Base-by-base conservation (phyloP, 2,113 vertebrate species). In the Micronycteris hirsuta region DNA sequence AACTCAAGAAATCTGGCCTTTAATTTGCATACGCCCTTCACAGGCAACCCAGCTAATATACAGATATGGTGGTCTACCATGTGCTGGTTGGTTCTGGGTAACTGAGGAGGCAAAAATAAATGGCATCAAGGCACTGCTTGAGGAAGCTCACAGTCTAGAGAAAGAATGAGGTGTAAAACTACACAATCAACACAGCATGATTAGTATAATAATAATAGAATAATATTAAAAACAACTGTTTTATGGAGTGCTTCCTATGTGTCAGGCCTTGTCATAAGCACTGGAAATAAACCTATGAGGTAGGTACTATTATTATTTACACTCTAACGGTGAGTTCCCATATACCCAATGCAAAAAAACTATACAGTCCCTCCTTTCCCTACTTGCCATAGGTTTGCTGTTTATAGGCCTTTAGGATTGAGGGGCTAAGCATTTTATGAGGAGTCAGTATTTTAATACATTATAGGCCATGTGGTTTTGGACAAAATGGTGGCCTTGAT, bases 401-500 rank as follows among this genome's bases (percentile, higher is more conserved):
- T 73, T 92, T 22, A 2, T 22, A 78, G 63, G 31, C 0, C 6
- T 85, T 96, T 86, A 78, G 49, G 28, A 70, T 68, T 2, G 26
- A 89, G 56, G 31, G 14, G 5, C 14, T 52, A 33, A 89, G 24
- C 36, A 85, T 76, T 89, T 94, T 91, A 76, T 87, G 43, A 94
- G 38, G 24, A 67, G 15, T n/a, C 54, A 1, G 5, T 36, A 43
- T 93, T 87, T 84, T 71, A 5, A 58, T 81, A 45, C 70, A 65
- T 92, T 85, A 91, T 63, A 95, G 93, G 2, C 22, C 43, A 6
- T 70, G 43, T 28, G 17, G 16, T 63, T 73, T 52, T 77, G 15
- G 74, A 73, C 2, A n/a, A 94, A 94, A 94, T 81, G 20, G 20
- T 76, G 41, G 38, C n/a, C 94, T 95, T 91, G 70, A 80, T 77